Percentiles rank a stretch among this genome's conserved stretches.
Conservation (phyloP, 2,113 vertebrate species). For the Eubucco bourcierii region DNA sequence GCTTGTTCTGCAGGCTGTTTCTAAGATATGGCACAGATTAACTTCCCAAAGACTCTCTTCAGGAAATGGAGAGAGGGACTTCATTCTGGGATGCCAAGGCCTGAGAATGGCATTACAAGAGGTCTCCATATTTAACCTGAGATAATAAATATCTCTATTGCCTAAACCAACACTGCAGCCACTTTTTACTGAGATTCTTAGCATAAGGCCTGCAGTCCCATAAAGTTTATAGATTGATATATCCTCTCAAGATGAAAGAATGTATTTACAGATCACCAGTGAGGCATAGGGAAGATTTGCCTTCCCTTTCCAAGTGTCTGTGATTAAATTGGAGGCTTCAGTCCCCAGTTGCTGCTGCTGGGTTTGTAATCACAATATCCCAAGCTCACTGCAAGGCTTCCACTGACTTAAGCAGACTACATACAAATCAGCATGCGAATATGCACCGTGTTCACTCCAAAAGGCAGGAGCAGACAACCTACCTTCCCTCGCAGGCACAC, state of each 20-base stretch:
- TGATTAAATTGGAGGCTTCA: background rate
- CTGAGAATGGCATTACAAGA: background rate
- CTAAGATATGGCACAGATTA: background rate
- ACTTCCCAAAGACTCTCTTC: background rate
- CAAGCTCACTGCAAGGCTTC: background rate
- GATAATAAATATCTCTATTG: background rate
- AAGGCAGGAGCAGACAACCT: background rate
- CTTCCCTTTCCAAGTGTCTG: background rate
- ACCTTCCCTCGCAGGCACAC: background rate
- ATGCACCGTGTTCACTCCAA: background rate
- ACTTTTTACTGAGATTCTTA: background rate
- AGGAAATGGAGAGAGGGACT: background rate
- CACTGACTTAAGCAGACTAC: background rate
- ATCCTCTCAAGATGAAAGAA: background rate
- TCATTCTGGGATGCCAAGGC: background rate
- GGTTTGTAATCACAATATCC: background rate
- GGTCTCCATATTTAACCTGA: background rate
- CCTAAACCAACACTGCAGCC: background rate
- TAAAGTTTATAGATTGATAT: background rate
- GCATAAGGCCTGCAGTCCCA: background rate
- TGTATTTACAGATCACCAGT: background rate
- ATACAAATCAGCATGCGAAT: background rate
- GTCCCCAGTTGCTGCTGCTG: background rate
- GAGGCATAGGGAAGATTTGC: background rate
- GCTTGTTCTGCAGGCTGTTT: background rate